phyloP scores from a whole-genome alignment of 2,888 invertebrate species.

The Xanthia togata region DNA sequence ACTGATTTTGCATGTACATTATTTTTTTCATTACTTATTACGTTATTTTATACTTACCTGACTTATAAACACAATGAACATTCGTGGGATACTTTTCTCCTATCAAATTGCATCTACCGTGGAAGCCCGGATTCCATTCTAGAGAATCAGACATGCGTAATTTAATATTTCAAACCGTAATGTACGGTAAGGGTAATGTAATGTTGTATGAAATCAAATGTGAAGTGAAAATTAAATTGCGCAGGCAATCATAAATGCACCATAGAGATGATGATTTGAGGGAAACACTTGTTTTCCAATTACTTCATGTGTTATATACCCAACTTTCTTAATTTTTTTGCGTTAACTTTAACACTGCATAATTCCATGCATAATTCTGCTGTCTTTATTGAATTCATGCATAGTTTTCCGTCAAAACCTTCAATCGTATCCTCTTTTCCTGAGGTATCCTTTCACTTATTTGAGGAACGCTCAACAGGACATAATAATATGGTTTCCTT shows the following conservation, averaged over 20 bases:
- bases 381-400: background rate
- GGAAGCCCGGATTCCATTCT: conserved; percentile 61
- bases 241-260: conserved; percentile 26
- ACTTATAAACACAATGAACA: conserved; percentile 57
- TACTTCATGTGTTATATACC: background rate
- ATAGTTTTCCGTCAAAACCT: background rate
- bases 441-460: background rate
- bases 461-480: background rate
- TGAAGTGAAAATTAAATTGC: conserved; percentile 53
- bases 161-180: conserved; percentile 64
- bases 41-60: conserved; percentile 48
- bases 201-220: conserved; percentile 64
- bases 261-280: conserved; percentile 3
- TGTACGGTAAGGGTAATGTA: conserved; percentile 56
- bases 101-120: conserved; percentile 64
- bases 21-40: conserved; percentile 61
- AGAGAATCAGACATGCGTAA: conserved; percentile 69
- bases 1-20: conserved; percentile 6
- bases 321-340: background rate
- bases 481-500: background rate
- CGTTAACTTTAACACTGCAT: background rate
- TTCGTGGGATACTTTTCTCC: conserved; percentile 72
- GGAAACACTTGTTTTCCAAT: conserved; percentile 1
- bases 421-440: background rate
- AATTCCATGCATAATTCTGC: too few species aligned